Base-by-base conservation (phyloP, 2,888 invertebrate species). In the Nomada goodeniana region DNA sequence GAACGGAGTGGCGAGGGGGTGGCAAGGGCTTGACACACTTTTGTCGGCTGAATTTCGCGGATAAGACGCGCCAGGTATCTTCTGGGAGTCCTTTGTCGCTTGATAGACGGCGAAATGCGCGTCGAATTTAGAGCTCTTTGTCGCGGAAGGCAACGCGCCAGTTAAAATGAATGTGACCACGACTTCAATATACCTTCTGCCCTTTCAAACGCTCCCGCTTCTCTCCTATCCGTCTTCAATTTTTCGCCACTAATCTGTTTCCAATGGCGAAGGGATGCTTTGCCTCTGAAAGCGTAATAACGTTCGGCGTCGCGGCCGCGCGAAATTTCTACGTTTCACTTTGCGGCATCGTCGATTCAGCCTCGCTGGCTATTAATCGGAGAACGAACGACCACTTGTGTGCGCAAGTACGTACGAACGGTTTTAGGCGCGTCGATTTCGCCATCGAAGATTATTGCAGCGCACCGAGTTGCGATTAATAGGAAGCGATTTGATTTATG, bases 51-150 rank as follows among this genome's bases (percentile, higher is more conserved):
- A 83, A 81, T 82, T 82, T 82, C 73, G 61, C 65, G 82, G 65
- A 75, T 82, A 82, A 82, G 82, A 75, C 82, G 82, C 36, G 55
- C 52, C 60, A 72, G 82, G 76, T 82, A 82, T 82, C 82, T 67
- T 72, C 61, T 36, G 65, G 67, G 44, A 18, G 50, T 69, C 64
- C 64, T 80, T 81, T 81, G 81, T 70, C 81, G 65, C 64, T 74
- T 74, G 81, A 81, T 81, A 81, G 81, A 60, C 81, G 81, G 26
- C 74, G 29, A 73, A 72, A 29, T 59, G 64, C 47, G 47, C 74
- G 60, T 69, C 69, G 81, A 81, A 81, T 81, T 81, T 74, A 55
- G 42, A 29, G 44, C 52, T 69, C 50, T 74, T 73, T 64, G 64
- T 73, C 59, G 63, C 36, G 29, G 11, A 7, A 11, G 64, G 59